phyloP scores from a whole-genome alignment of 2,113 vertebrate genomes.

The Tragelaphus imberbis region DNA sequence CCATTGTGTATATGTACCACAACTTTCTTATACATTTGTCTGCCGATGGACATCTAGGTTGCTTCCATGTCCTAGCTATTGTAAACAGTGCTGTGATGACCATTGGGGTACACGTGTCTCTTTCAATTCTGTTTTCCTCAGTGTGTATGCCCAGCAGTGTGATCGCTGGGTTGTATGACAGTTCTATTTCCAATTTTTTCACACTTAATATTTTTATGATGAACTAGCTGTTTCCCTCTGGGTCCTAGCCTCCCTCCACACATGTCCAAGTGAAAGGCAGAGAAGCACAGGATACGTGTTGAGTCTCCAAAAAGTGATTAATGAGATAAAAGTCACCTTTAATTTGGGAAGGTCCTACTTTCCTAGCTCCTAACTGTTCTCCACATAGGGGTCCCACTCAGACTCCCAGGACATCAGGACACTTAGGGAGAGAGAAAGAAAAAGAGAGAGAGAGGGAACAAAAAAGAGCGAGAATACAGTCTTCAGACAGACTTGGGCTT shows the following conservation, averaged over 20 bases:
- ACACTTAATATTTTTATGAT: background rate
- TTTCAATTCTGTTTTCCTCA: background rate
- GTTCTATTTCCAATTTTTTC: background rate
- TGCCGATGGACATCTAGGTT: background rate
- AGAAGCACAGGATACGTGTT: background rate
- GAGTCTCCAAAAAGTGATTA: background rate
- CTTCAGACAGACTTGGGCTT: background rate
- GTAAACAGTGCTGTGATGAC: background rate
- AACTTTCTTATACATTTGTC: background rate
- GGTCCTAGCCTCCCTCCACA: background rate
- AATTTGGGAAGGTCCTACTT: background rate
- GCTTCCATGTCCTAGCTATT: background rate
- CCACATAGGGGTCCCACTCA: background rate
- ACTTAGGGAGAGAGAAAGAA: background rate
- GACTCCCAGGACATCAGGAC: background rate
- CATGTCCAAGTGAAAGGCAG: background rate
- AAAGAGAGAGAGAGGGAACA: background rate
- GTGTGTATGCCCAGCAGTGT: background rate
- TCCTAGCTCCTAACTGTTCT: background rate
- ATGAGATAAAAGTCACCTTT: background rate
- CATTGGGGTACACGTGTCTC: fast-evolving
- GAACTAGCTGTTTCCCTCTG: background rate
- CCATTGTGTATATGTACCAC: background rate
- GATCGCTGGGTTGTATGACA: background rate
- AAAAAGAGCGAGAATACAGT: background rate